Evolutionary conservation across 2,888 invertebrate genomes (phyloP).

Genomic region (Scelioninae gen. 2): DNA sequence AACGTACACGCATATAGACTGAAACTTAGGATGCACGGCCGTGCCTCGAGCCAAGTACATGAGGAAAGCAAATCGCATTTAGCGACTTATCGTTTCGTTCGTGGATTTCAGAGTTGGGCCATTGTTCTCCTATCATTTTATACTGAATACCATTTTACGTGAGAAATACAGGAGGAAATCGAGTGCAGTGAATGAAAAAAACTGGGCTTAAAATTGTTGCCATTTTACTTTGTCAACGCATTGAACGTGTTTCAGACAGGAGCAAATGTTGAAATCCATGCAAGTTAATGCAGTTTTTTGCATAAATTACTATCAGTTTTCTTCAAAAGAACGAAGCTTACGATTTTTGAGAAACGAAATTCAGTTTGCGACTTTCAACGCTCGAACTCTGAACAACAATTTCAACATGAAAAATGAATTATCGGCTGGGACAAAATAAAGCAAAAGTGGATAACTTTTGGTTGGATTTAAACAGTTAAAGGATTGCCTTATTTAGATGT

Average conservation of each 20-base stretch:
- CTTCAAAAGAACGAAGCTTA: conserved; percentile 2
- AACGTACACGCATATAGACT: conserved; percentile 53
- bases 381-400: conserved; percentile 17
- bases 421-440: conserved; percentile 25
- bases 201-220: too few species aligned
- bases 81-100: conserved; percentile 19
- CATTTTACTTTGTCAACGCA: too few species aligned
- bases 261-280: too few species aligned
- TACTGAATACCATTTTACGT: too few species aligned
- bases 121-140: background rate
- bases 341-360: conserved; percentile 19
- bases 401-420: conserved; percentile 7
- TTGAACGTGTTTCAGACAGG: too few species aligned
- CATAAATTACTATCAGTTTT: too few species aligned
- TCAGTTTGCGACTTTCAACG: background rate
- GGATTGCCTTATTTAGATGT: conserved; percentile 53
- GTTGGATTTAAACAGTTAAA: conserved; percentile 30
- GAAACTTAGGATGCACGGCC: conserved; percentile 52
- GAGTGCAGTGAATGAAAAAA: background rate
- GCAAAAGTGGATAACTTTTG: conserved; percentile 36
- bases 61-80: conserved; percentile 38
- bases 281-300: too few species aligned
- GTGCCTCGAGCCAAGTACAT: conserved; percentile 53
- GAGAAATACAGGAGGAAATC: too few species aligned
- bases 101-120: conserved; percentile 21